Conservation (phyloP, 2,113 vertebrate species). For the Oreochromis aureus region DNA sequence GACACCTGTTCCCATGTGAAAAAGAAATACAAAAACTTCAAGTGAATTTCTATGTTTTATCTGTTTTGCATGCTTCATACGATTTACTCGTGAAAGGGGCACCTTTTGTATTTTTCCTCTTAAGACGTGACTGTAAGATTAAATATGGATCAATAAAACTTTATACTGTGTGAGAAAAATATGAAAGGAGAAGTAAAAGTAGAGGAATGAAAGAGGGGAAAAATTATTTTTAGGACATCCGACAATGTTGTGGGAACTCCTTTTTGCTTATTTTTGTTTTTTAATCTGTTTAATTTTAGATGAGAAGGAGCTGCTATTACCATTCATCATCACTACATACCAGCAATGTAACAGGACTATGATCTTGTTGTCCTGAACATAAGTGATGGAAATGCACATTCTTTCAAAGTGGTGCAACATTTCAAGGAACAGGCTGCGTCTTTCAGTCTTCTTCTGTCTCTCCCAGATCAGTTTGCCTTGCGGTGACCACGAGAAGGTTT, state of each 20-base stretch:
- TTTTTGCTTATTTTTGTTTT: not conserved
- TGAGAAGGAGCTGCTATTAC: not conserved
- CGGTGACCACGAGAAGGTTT: conserved; percentile 28
- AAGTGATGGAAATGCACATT: not conserved
- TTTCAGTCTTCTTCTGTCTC: not conserved
- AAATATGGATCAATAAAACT: not conserved
- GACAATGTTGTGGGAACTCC: not conserved
- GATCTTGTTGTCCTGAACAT: not conserved
- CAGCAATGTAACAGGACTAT: not conserved
- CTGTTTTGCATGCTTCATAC: not conserved
- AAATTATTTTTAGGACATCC: not conserved
- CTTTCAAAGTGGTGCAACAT: not conserved
- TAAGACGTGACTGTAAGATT: not conserved
- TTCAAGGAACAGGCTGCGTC: not conserved
- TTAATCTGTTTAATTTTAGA: not conserved
- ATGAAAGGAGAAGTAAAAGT: not conserved
- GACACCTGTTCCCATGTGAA: not conserved
- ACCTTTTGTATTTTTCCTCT: not conserved
- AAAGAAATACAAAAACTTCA: not conserved
- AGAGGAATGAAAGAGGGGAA: not conserved
- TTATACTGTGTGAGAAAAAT: not conserved
- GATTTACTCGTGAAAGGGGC: not conserved
- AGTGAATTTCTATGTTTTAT: not conserved
- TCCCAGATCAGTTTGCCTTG: conserved; percentile 31
- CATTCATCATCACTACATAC: not conserved